Evolutionary conservation across 2,888 invertebrate genomes (phyloP).

Genomic region (Oligia fasciuncula): DNA sequence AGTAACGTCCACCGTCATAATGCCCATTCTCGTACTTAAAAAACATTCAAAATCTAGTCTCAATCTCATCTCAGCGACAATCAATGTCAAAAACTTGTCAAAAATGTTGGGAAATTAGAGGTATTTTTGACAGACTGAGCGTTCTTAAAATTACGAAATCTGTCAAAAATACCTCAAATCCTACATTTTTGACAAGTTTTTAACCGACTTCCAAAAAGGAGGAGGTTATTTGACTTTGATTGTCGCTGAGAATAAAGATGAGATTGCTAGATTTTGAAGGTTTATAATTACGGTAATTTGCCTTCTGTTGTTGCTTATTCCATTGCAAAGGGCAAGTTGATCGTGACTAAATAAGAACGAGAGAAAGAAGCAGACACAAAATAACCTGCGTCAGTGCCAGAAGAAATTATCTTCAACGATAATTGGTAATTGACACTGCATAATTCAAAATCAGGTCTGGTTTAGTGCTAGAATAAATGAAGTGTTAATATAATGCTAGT

Average conservation of each 20-base stretch:
- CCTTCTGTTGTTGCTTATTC: not conserved
- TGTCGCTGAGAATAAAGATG: too few relatives aligned
- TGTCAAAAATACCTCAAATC: too few relatives aligned
- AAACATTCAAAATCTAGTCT: not conserved
- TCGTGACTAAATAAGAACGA: not conserved
- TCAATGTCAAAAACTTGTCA: not conserved
- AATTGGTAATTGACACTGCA: constrained; percentile 48
- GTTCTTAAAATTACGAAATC: too few relatives aligned
- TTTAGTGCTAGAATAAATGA: constrained; percentile 59
- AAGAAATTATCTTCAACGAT: constrained; percentile 6
- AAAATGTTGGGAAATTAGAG: not conserved
- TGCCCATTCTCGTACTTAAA: not conserved
- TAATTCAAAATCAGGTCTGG: constrained; percentile 38
- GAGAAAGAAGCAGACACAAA: not conserved
- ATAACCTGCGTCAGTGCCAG: not conserved
- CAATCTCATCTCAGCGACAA: too few relatives aligned
- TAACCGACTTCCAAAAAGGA: too few relatives aligned
- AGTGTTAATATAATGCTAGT: constrained; percentile 61
- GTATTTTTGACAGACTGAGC: too few relatives aligned
- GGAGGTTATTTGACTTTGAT: too few relatives aligned
- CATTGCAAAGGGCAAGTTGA: not conserved
- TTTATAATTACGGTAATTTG: not conserved
- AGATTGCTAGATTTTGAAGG: not conserved
- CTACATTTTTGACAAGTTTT: too few relatives aligned
- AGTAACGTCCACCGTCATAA: not conserved